Conservation (phyloP, 1,140 invertebrate genomes). For the Teleogryllus occipitalis region DNA sequence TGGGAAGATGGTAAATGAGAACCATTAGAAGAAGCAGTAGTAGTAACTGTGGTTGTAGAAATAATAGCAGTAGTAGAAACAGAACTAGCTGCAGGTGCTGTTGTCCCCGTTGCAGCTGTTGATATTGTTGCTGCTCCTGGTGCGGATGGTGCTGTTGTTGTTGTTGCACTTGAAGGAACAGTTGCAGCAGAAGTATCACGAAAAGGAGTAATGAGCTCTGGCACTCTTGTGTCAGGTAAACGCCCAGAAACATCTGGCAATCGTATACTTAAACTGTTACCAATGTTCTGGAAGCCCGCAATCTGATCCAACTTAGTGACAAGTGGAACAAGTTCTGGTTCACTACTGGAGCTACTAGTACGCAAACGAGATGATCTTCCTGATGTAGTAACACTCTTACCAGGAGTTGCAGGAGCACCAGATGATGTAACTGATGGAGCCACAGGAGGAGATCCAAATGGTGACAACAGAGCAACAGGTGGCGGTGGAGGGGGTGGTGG, state of each 20-base stretch:
- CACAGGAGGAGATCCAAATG: conserved; percentile 30
- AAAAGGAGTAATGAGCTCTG: conserved; percentile 24
- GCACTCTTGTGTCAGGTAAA: conserved; percentile 26
- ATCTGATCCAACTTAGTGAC: conserved; percentile 37
- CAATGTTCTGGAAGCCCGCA: conserved; percentile 36
- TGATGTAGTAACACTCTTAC: conserved; percentile 11
- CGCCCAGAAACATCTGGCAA: neutral
- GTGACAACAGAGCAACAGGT: conserved; percentile 28
- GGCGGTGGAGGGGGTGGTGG: conserved; percentile 26
- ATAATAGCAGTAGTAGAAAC: neutral
- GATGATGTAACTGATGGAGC: conserved; percentile 25
- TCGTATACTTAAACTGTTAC: conserved; percentile 32
- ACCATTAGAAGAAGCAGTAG: conserved; percentile 20
- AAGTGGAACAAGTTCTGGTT: conserved; percentile 35
- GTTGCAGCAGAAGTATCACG: conserved; percentile 26
- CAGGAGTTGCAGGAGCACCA: conserved; percentile 22
- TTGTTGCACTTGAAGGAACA: neutral
- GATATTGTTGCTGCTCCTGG: conserved; percentile 25
- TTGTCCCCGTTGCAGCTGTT: conserved; percentile 32
- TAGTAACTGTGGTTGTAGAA: neutral
- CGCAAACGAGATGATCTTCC: conserved; percentile 25
- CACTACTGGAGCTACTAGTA: conserved; percentile 32
- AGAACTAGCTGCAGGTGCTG: conserved; percentile 26
- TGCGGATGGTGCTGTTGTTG: conserved; percentile 24
- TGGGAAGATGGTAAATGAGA: conserved; percentile 29